These are phyloP conservation scores for Xiphophorus birchmanni DNA, from an alignment of 2,797 vertebrate genomes.

Conservation along the genomic window DNA sequence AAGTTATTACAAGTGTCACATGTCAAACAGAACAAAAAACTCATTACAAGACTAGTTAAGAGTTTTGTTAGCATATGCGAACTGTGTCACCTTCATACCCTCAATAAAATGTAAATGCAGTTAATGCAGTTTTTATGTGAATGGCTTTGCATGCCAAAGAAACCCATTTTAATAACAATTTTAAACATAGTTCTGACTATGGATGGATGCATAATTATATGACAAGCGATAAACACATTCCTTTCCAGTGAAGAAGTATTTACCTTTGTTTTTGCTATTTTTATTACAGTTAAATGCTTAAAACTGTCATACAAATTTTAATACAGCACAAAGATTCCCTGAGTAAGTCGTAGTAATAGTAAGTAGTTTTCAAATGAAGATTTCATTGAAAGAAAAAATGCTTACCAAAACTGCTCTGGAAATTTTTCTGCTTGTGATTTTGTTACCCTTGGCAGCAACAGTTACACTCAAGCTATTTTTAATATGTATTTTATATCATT, in stretches of 20 bases:
- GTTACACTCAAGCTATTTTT: not conserved
- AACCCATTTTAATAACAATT: not conserved
- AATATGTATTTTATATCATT: not conserved
- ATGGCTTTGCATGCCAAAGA: not conserved
- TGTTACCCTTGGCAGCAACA: not conserved
- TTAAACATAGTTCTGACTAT: not conserved
- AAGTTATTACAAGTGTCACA: conserved; percentile 1
- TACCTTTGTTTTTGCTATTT: not conserved
- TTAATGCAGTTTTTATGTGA: not conserved
- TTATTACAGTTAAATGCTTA: not conserved
- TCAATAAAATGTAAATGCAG: not conserved
- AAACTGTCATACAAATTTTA: not conserved
- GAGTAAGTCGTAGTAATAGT: not conserved
- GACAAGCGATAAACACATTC: not conserved
- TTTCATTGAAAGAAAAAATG: not conserved
- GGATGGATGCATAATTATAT: not conserved
- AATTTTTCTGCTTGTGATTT: not conserved
- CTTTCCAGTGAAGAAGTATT: not conserved
- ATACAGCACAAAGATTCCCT: not conserved
- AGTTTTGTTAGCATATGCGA: not conserved
- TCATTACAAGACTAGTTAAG: not conserved
- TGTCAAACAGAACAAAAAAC: conserved; percentile 1
- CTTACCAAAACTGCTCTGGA: not conserved
- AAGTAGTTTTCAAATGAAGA: not conserved
- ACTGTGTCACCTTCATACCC: not conserved